phyloP scores from a whole-genome alignment of 1,140 invertebrate genomes.

The Drosophila pseudoobscura region DNA sequence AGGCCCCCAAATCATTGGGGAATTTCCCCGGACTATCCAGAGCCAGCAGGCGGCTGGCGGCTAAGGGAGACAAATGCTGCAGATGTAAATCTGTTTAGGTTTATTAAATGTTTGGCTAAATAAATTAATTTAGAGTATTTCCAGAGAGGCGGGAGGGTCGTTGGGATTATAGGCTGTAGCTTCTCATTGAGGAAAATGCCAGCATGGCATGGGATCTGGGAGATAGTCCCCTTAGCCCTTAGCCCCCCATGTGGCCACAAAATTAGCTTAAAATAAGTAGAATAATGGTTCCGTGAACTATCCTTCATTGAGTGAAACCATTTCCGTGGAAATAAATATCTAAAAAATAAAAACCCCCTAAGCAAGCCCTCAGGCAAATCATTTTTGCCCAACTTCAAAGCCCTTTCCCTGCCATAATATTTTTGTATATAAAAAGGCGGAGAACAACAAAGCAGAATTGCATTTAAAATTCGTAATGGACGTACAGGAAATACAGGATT shows the following conservation, averaged over 20 bases:
- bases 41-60: slow-evolving; percentile 17
- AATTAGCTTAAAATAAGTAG: no score
- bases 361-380: neutral
- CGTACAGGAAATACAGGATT: slow-evolving; percentile 76
- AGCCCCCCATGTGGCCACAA: no score
- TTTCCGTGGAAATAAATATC: neutral
- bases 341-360: neutral
- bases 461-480: slow-evolving; percentile 78
- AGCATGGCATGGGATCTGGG: no score
- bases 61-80: slow-evolving; percentile 46
- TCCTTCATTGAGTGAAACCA: no score
- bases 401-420: neutral
- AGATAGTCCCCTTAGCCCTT: no score
- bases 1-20: slow-evolving; percentile 45
- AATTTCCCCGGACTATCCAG: slow-evolving; percentile 2
- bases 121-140: slow-evolving; percentile 17
- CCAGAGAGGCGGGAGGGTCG: neutral
- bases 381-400: slow-evolving; percentile 13
- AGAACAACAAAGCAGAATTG: slow-evolving; percentile 42
- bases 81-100: slow-evolving; percentile 31
- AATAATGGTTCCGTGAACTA: no score
- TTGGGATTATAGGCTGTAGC: no score
- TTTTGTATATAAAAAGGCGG: neutral
- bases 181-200: no score
- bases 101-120: slow-evolving; percentile 44